A percentile compares a stretch with the other conserved stretches of the same genome.
Evolutionary conservation across 2,888 invertebrate species (phyloP).

Genomic region (Gnatocerus cornutus): DNA sequence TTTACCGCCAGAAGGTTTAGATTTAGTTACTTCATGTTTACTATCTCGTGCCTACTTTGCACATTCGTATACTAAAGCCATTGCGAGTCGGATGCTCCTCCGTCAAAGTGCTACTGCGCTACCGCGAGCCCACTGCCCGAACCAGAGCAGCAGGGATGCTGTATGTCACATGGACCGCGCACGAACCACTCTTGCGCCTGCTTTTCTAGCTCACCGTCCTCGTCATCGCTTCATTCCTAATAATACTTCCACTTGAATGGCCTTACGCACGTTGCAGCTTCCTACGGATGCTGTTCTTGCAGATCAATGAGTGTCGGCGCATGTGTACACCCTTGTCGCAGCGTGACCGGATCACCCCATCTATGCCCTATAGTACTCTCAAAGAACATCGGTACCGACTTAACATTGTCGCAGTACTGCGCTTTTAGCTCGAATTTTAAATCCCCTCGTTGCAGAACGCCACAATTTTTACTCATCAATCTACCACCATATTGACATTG

Average conservation of each 20-base stretch:
- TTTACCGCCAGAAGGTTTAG: slow-evolving; percentile 64
- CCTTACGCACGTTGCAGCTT: slow-evolving; percentile 64
- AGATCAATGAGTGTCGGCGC: slow-evolving; percentile 70
- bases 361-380: slow-evolving; percentile 19
- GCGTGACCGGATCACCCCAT: slow-evolving; percentile 59
- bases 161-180: slow-evolving; percentile 64
- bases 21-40: slow-evolving; percentile 70
- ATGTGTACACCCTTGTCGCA: slow-evolving; percentile 68
- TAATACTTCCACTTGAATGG: slow-evolving; percentile 53
- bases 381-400: slow-evolving; percentile 10
- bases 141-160: slow-evolving; percentile 63
- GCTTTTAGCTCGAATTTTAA: slow-evolving; percentile 4
- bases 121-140: slow-evolving; percentile 67
- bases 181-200: slow-evolving; percentile 54
- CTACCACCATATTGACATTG: slow-evolving; percentile 9
- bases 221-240: slow-evolving; percentile 45
- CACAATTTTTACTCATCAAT: slow-evolving; percentile 21
- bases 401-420: slow-evolving; percentile 9
- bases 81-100: slow-evolving; percentile 66
- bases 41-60: slow-evolving; percentile 69
- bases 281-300: slow-evolving; percentile 59
- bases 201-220: slow-evolving; percentile 52
- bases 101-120: slow-evolving; percentile 68
- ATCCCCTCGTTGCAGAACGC: slow-evolving; percentile 6
- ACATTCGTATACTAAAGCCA: slow-evolving; percentile 70